Evolutionary conservation across 2,888 invertebrate genomes (phyloP), one percentile per base, ranked within the genome.

Genomic region (Acanthosepion esculentum): DNA sequence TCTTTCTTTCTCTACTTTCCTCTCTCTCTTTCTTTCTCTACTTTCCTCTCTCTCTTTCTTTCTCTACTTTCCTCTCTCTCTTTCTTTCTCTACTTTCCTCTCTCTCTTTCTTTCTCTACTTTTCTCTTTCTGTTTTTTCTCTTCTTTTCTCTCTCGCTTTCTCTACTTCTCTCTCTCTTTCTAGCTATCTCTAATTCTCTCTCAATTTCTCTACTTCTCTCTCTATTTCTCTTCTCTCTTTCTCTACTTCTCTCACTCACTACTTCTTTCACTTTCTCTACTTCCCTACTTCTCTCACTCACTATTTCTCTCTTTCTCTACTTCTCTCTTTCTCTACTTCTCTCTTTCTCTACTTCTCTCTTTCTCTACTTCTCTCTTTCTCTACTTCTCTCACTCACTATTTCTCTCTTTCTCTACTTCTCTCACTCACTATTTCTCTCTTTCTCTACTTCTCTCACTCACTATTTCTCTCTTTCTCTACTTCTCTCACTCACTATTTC

Each of bases 291-390:
- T 78, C n/a, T n/a, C 1, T 78, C 29, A n/a, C 29, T 41, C 91
- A 29, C n/a, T 50, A 26, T 33, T 48, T 59, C 93, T 78, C 78
- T 15, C 78, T 78, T 12, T 78, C 10, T n/a, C 2, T n/a, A 1
- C n/a, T 15, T 10, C 0, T 0, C 12, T 4, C n/a, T n/a, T 0
- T 33, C 10, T n/a, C n/a, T 78, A 0, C 15, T 1, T 78, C n/a
- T n/a, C 1, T 78, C 29, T 23, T 20, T 64, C 26, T 26, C 64
- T 26, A 20, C 8, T n/a, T n/a, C 10, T 33, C 10, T 33, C n/a
- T 12, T 1, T n/a, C 29, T 78, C 7, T n/a, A 7, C n/a, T 8
- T n/a, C 78, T 29, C 8, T 8, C n/a, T n/a, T 12, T n/a, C 15
- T 6, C n/a, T 15, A 6, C 15, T 15, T 78, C 10, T 78, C 78